phyloP scores from a whole-genome alignment of 1,140 invertebrate genomes.

The Ooceraea biroi region DNA sequence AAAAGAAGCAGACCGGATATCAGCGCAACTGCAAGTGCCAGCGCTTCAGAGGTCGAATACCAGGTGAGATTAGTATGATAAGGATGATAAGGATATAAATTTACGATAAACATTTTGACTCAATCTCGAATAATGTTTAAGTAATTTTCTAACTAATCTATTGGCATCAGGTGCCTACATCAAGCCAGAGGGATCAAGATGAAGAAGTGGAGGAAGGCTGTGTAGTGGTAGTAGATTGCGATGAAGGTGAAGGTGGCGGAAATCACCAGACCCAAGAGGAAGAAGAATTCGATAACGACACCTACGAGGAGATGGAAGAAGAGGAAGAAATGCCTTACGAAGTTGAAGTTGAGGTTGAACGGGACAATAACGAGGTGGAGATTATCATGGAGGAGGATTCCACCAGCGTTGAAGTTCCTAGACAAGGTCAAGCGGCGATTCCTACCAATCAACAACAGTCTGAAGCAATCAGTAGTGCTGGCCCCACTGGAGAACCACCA shows the following conservation, averaged over 20 bases:
- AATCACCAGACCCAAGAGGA: slow-evolving; percentile 87
- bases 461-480: slow-evolving; percentile 88
- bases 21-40: slow-evolving; percentile 77
- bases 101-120: background rate
- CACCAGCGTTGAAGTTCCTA: slow-evolving; percentile 87
- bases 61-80: slow-evolving; percentile 75
- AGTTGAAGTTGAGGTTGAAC: slow-evolving; percentile 84
- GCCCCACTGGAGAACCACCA: slow-evolving; percentile 85
- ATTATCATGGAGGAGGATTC: slow-evolving; percentile 88
- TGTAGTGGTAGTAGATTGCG: slow-evolving; percentile 90
- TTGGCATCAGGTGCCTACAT: slow-evolving; percentile 90
- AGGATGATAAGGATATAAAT: background rate
- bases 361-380: slow-evolving; percentile 90
- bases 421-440: slow-evolving; percentile 83
- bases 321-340: slow-evolving; percentile 87
- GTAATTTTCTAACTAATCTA: slow-evolving; percentile 67
- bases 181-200: slow-evolving; percentile 93
- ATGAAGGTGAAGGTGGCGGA: slow-evolving; percentile 87
- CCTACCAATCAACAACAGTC: slow-evolving; percentile 83
- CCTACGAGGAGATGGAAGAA: slow-evolving; percentile 87
- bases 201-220: slow-evolving; percentile 92
- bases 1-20: slow-evolving; percentile 82
- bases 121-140: background rate
- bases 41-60: slow-evolving; percentile 84
- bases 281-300: slow-evolving; percentile 87